A percentile compares a stretch with the other conserved stretches of the same genome.
Evolutionary conservation across 2,888 invertebrate species (phyloP).

Genomic region (Doris montereyensis): DNA sequence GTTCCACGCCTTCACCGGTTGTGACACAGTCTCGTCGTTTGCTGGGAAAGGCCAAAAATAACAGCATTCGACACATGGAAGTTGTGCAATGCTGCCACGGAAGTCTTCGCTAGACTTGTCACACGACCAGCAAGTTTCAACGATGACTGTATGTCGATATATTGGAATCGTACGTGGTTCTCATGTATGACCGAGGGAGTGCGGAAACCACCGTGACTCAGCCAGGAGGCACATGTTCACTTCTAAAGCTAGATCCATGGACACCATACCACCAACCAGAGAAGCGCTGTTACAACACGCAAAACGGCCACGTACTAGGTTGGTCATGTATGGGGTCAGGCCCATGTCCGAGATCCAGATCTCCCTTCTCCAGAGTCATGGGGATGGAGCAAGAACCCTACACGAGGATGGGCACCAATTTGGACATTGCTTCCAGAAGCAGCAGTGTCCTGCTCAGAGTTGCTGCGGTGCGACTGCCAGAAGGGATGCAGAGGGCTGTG

Average conservation of each 20-base stretch:
- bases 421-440: conserved; percentile 8
- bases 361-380: too few species aligned
- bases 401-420: too few species aligned
- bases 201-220: conserved; percentile 37
- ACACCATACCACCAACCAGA: conserved; percentile 1
- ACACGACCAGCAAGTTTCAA: too few species aligned
- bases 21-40: neutral
- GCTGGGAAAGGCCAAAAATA: neutral
- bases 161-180: conserved; percentile 47
- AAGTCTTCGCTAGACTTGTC: too few species aligned
- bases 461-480: conserved; percentile 15
- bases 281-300: conserved; percentile 47
- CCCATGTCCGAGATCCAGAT: neutral
- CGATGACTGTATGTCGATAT: too few species aligned
- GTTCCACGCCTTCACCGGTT: neutral
- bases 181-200: conserved; percentile 47
- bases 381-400: too few species aligned
- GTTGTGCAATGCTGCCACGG: too few species aligned
- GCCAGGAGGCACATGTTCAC: conserved; percentile 46
- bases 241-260: conserved; percentile 27
- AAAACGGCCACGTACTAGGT: conserved; percentile 44
- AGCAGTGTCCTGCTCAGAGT: neutral
- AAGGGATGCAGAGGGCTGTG: neutral
- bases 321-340: too few species aligned
- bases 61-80: too few species aligned